Evolutionary conservation across 2,888 invertebrate species (phyloP), one percentile per base, ranked within the genome.

Genomic region (Mechanitis messenoides): DNA sequence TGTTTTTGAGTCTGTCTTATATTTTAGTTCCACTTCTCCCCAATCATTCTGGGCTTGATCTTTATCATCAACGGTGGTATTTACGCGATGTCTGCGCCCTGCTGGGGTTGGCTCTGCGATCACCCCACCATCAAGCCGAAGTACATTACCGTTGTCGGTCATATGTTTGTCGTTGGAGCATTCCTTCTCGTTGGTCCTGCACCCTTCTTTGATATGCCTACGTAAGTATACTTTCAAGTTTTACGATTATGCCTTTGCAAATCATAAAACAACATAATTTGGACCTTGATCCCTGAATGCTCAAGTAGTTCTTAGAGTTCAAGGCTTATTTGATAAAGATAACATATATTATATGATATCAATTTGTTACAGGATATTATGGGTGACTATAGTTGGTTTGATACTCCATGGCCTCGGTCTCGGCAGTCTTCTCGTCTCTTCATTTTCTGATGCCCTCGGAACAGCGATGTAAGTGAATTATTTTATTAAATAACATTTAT

Each of bases 41-140:
- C 95, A 0, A 91, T 95, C 55, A 78, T 94, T 11, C 83, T 95
- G 68, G 96, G 96, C 0, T 80, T 95, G 58, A 94, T 96, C 92
- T 97, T 96, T 76, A 93, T 96, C 53, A 94, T 96, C 70, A 96
- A 95, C 77, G 96, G 96, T 2, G 95, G 94, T 0, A 91, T 93
- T 9, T 96, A 96, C 80, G 96, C 96, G 0, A 60, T 94, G 0
- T 94, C 94, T 0, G 95, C 96, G 0, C 96, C 96, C 0, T 85
- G 85, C 2, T 96, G 95, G 93, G 96, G 96, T 35, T 94, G 94
- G 93, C 75, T 96, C 12, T 95, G 95, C 73, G 96, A 96, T 81
- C 92, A 92, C 71, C 90, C 91, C 38, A 73, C 83, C 1, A 74
- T 92, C 42, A 88, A 91, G 64, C 95, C 95, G 0, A 95, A 95